These are phyloP conservation scores for Conus betulinus DNA, from an alignment of 1,140 invertebrate species.

Conservation along the genomic window DNA sequence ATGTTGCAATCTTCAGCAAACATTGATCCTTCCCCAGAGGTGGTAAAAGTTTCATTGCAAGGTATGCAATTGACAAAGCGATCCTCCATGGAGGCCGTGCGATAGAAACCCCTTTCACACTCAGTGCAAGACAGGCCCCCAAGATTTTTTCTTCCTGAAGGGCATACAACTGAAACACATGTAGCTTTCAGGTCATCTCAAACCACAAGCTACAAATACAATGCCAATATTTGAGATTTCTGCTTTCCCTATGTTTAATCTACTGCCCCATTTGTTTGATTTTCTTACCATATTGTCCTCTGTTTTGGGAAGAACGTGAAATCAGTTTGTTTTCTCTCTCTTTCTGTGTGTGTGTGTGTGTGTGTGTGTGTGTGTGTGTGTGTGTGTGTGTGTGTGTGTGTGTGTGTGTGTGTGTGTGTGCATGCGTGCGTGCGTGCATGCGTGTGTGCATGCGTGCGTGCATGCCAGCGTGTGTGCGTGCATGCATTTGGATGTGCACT, in stretches of 20 bases:
- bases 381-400: too few species aligned
- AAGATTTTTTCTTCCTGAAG: not conserved
- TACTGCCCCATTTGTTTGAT: not conserved
- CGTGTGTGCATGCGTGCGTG: not conserved
- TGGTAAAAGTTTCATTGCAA: constrained; percentile 3
- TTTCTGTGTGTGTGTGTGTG: too few species aligned
- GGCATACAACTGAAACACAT: constrained; percentile 24
- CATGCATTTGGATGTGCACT: too few species aligned
- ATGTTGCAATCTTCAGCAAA: not conserved
- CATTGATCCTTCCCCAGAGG: not conserved
- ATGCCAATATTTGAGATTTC: too few species aligned
- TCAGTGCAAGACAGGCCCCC: not conserved
- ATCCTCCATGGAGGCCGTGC: not conserved
- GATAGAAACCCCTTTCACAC: constrained; percentile 16
- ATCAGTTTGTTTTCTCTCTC: too few species aligned
- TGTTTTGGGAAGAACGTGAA: not conserved
- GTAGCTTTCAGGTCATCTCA: too few species aligned
- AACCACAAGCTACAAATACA: too few species aligned
- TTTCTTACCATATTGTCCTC: not conserved
- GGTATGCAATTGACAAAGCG: not conserved
- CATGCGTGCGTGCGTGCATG: too few species aligned
- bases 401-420: too few species aligned
- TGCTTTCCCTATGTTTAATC: too few species aligned
- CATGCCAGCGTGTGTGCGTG: not conserved
- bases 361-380: too few species aligned